Conservation (phyloP, 2,797 vertebrate species). For the Pangasius djambal region DNA sequence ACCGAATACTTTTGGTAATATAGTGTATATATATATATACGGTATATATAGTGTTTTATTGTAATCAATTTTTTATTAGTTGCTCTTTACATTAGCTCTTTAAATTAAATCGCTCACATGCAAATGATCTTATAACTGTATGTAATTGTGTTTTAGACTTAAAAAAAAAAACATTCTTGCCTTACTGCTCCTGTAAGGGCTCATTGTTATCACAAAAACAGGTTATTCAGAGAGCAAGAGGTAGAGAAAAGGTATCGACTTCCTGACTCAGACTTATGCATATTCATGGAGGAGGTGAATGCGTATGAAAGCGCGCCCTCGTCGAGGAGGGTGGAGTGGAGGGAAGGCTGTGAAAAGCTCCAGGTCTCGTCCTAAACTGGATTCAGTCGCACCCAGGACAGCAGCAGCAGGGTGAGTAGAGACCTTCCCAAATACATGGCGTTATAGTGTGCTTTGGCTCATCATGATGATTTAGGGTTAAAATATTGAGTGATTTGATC, state of each 20-base stretch:
- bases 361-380: background rate
- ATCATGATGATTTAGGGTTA: background rate
- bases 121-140: background rate
- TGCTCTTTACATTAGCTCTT: background rate
- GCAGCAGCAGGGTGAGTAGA: constrained; percentile 10
- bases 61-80: background rate
- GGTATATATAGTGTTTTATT: background rate
- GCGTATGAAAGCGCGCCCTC: background rate
- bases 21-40: too few relatives aligned
- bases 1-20: too few relatives aligned
- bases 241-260: background rate
- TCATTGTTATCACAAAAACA: constrained; percentile 34
- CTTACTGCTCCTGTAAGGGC: background rate
- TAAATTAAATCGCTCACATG: background rate
- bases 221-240: constrained; percentile 37
- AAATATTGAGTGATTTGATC: background rate
- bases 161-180: background rate
- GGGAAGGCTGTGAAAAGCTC: constrained; percentile 38
- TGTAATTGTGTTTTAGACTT: background rate
- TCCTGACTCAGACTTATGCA: constrained; percentile 42
- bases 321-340: constrained; percentile 40
- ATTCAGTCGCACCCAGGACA: constrained; percentile 14
- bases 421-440: background rate
- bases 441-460: background rate
- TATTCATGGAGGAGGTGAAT: constrained; percentile 45